Base-by-base conservation (phyloP, 2,888 invertebrate genomes). In the Magallana nippona region DNA sequence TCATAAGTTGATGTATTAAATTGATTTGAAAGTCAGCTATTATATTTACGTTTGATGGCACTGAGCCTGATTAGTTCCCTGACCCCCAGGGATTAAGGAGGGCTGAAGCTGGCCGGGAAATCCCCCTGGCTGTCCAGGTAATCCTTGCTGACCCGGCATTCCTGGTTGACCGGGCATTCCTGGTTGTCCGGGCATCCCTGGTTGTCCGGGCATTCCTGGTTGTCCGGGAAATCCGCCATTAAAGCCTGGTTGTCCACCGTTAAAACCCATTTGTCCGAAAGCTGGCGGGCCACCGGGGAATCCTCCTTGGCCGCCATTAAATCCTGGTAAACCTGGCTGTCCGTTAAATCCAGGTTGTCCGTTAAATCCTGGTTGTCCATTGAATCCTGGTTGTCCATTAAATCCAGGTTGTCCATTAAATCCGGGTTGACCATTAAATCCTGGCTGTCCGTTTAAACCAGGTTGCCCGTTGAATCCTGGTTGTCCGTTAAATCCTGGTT, bases 11-110 rank as follows among this genome's bases (percentile, higher is more conserved):
- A 27, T 27, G 27, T 27, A 27, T 27, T 27, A 27, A 1, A 44
- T 44, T 44, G 8, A 44, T 44, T 44, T 44, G 5, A 44, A 44
- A 44, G 44, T 44, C 44, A 44, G 5, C 3, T 44, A 0, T 44
- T 44, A 62, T 27, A 81, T 63, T 58, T 80, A 80, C 79, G 79
- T 57, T 13, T 80, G 79, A 19, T 80, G 79, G 22, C 79, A 80
- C 22, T 57, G 56, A 2, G 56, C 27, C 71, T 71, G 71, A 15
- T 27, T 71, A 8, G 44, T 44, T 71, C 22, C 27, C 15, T 71
- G 71, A 27, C 71, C 71, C 13, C 71, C 71, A 27, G 71, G 71
- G 27, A 71, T 32, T 27, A 71, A 32, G 13, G 71, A 71, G 71
- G 71, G 71, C 22, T 71, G 71, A 3, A 71, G 32, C 22, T 71